These are phyloP conservation scores for Acrocephalus arundinaceus DNA, from an alignment of 2,113 vertebrate species.

Conservation along the genomic window DNA sequence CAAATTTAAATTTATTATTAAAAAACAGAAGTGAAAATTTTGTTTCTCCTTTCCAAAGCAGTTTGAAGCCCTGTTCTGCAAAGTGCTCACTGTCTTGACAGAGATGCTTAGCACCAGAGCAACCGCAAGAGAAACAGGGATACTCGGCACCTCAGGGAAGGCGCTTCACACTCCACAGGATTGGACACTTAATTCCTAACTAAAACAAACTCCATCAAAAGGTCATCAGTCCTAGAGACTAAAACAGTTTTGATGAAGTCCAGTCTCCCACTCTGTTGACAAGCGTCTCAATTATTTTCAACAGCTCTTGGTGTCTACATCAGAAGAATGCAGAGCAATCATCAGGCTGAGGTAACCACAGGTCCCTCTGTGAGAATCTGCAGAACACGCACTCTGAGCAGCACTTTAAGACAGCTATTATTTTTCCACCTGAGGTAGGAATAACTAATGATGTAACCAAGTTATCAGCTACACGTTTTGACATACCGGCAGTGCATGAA, in stretches of 20 bases:
- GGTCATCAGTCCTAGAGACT: conserved; percentile 88
- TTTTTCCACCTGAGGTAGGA: conserved; percentile 73
- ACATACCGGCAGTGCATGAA: conserved; percentile 74
- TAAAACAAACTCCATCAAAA: conserved; percentile 83
- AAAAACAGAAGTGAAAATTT: conserved; percentile 14
- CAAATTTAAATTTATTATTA: background rate
- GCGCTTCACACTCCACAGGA: conserved; percentile 52
- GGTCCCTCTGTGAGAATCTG: conserved; percentile 72
- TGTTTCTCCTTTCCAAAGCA: conserved; percentile 53
- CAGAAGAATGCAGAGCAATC: conserved; percentile 90
- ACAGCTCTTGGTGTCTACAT: conserved; percentile 87
- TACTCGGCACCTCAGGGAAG: conserved; percentile 38
- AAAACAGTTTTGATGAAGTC: conserved; percentile 89
- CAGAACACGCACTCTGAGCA: conserved; percentile 60
- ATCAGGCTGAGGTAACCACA: conserved; percentile 79
- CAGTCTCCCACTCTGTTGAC: conserved; percentile 87
- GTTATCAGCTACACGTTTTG: conserved; percentile 75
- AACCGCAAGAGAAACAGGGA: background rate
- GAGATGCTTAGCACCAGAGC: background rate
- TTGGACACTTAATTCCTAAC: conserved; percentile 76
- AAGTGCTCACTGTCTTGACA: background rate
- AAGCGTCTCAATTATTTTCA: conserved; percentile 96
- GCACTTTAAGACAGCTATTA: conserved; percentile 73
- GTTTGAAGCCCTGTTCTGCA: background rate
- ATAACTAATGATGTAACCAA: conserved; percentile 88